Percentiles rank a stretch among this genome's conserved stretches.
These are phyloP conservation scores for Dexiosoma caninum DNA, from an alignment of 2,888 invertebrate genomes.

Conservation along the genomic window DNA sequence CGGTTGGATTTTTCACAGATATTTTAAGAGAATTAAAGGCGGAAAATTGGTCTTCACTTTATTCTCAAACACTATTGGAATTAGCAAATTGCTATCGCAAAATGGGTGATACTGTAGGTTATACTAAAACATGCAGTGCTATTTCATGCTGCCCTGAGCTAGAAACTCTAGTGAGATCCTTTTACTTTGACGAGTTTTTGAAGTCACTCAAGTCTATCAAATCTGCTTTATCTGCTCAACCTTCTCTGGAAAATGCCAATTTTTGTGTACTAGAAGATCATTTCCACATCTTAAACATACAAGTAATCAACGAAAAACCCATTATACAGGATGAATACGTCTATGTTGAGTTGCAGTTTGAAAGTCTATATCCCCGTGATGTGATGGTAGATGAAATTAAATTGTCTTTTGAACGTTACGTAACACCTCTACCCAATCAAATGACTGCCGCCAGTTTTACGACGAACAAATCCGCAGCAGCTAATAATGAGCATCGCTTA, in stretches of 20 bases:
- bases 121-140: constrained; percentile 87
- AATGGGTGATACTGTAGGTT: constrained; percentile 85
- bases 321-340: constrained; percentile 80
- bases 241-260: constrained; percentile 74
- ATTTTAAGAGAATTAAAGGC: constrained; percentile 90
- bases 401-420: constrained; percentile 82
- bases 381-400: constrained; percentile 82
- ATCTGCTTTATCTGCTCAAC: constrained; percentile 71
- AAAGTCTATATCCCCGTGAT: constrained; percentile 83
- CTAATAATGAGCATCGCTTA: constrained; percentile 67
- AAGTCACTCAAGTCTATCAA: constrained; percentile 80
- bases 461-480: constrained; percentile 65
- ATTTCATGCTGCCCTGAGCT: constrained; percentile 87
- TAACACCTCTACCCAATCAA: constrained; percentile 68
- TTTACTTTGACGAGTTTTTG: constrained; percentile 90
- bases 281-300: constrained; percentile 77
- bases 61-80: constrained; percentile 89
- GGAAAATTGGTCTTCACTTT: constrained; percentile 91
- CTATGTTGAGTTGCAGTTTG: constrained; percentile 80
- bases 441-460: constrained; percentile 15
- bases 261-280: constrained; percentile 78
- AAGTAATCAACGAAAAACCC: constrained; percentile 71
- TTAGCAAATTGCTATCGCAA: constrained; percentile 90
- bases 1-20: constrained; percentile 92
- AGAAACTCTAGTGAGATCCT: constrained; percentile 85